Evolutionary conservation across 2,888 invertebrate species (phyloP).

Genomic region (Bombylius major): DNA sequence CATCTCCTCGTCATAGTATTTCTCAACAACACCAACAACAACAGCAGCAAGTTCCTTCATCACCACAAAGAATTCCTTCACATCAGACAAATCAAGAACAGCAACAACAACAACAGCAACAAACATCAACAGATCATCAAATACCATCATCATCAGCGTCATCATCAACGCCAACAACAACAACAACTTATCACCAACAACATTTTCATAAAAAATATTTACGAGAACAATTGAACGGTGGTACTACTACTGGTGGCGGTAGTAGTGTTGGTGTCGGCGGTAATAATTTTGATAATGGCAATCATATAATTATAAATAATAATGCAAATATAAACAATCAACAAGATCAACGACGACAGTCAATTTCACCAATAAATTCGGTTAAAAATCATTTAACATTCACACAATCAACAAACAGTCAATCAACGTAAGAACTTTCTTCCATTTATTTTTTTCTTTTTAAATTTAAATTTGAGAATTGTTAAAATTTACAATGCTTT

Average conservation of each 20-base stretch:
- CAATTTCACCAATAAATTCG: background rate
- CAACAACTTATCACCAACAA: conserved; percentile 20
- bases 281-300: no score
- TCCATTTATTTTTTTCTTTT: no score
- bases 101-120: conserved; percentile 14
- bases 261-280: no score
- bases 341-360: background rate
- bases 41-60: background rate
- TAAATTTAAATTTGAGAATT: background rate
- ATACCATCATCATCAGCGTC: conserved; percentile 19
- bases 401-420: background rate
- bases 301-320: no score
- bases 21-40: background rate
- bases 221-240: conserved; percentile 34
- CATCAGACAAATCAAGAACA: conserved; percentile 1
- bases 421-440: background rate
- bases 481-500: background rate
- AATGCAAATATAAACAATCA: conserved; percentile 7
- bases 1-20: conserved; percentile 2
- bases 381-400: background rate
- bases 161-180: conserved; percentile 7
- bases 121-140: conserved; percentile 12
- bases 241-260: background rate
- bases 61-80: background rate
- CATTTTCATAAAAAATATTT: conserved; percentile 38